Evolutionary conservation across 2,797 vertebrate species (phyloP).

Genomic region (Bradypus variegatus): DNA sequence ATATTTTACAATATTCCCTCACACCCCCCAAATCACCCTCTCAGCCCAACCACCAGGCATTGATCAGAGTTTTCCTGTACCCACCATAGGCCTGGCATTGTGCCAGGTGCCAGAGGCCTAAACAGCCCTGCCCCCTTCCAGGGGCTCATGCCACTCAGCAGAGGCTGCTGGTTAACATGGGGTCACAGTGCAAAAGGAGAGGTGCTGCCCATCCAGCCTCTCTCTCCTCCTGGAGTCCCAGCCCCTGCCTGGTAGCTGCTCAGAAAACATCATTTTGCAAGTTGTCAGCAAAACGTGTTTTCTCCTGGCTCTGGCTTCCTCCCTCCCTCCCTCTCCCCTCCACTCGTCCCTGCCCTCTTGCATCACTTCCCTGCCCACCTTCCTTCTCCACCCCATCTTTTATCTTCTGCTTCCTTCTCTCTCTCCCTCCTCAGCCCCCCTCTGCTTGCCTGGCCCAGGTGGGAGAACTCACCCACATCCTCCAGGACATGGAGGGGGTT

Average conservation of each 20-base stretch:
- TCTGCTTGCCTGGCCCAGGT: neutral
- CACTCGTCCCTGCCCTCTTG: fast-evolving
- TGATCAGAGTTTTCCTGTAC: neutral
- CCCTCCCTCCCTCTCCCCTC: too few species aligned
- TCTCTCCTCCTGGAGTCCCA: neutral
- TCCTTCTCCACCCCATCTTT: neutral
- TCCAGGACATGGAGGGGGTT: neutral
- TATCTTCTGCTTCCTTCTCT: neutral
- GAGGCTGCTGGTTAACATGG: neutral
- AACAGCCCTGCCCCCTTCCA: neutral
- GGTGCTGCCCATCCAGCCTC: too few species aligned
- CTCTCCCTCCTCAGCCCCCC: too few species aligned
- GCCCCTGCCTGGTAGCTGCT: neutral
- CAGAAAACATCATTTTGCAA: neutral
- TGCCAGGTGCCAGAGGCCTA: neutral
- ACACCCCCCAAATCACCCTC: neutral
- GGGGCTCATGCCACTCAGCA: neutral
- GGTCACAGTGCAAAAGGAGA: neutral
- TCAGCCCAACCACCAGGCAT: neutral
- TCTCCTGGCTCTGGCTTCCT: neutral
- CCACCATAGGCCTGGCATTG: too few species aligned
- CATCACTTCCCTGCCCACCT: neutral
- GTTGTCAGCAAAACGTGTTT: fast-evolving
- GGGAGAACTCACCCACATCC: neutral
- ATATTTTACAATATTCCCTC: neutral